phyloP scores from a whole-genome alignment of 2,797 vertebrate genomes.

The Ibycter americanus region DNA sequence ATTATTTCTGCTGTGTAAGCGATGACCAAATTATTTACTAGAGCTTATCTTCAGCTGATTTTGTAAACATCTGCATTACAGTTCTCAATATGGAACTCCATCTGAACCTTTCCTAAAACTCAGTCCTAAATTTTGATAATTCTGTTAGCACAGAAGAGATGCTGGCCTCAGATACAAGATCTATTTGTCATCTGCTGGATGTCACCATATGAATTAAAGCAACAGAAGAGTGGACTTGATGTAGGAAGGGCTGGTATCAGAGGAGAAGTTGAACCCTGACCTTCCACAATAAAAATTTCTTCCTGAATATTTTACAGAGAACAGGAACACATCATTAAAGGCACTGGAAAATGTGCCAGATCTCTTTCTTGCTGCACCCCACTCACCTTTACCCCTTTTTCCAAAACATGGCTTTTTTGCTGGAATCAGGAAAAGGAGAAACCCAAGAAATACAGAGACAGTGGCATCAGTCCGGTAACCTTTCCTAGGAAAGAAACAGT shows the following conservation, averaged over 20 bases:
- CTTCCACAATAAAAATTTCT: neutral
- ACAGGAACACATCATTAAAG: neutral
- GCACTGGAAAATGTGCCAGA: neutral
- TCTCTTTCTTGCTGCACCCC: neutral
- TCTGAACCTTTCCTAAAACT: neutral
- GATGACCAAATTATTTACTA: neutral
- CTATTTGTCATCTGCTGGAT: neutral
- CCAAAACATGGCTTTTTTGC: constrained; percentile 84
- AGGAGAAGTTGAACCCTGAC: neutral
- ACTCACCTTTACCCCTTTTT: constrained; percentile 78
- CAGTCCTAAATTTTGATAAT: neutral
- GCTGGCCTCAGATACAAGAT: neutral
- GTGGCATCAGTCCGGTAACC: constrained; percentile 96
- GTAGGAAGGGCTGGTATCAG: neutral
- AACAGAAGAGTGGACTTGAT: neutral
- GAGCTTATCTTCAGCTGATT: neutral
- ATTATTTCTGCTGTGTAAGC: neutral
- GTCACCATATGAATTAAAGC: neutral
- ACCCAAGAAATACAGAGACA: constrained; percentile 93
- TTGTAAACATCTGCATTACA: neutral
- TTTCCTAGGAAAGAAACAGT: constrained; percentile 80
- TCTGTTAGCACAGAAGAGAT: neutral
- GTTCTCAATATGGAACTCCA: neutral
- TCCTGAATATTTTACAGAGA: neutral
- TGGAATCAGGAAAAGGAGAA: constrained; percentile 98